Evolutionary conservation across 2,888 invertebrate species (phyloP), one percentile per base, ranked within the genome.

Genomic region (Caenorhabditis virilis): DNA sequence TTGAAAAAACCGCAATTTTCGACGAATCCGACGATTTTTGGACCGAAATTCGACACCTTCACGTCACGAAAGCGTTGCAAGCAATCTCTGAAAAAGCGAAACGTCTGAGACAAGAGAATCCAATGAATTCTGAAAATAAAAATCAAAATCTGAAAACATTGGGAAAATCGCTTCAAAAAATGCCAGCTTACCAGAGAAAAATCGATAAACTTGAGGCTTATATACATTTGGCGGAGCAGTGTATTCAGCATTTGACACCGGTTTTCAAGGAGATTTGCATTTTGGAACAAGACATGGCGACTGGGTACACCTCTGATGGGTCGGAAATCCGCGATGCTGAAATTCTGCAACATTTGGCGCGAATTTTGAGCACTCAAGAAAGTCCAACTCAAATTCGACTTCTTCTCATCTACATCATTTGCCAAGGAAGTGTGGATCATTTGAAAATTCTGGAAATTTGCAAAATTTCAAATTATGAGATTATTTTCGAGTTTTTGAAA

Each of bases 251-350:
- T 13, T 62, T 42, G 15, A 51, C 51, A 26, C 22, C 33, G 1
- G 30, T 20, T 1, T 26, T 62, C 3, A 46, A 56, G 9, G 42
- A 62, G 27, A 48, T 62, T 16, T 36, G 50, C 22, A n/a, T 46
- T 25, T 30, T 62, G 15, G 61, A 62, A 26, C 61, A 62, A 27
- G 61, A 62, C 25, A 55, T 62, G 55, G 51, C 56, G 13, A 42
- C 51, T n/a, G 61, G 52, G 30, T 48, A 51, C 26, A 48, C 56
- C 6, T 38, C 51, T 15, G 56, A 56, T 30, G 47, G 47, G 6
- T 25, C 11, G n/a, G 36, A 23, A 20, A 16, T 62, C 2, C 48
- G 45, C 9, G 61, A 62, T 33, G 35, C 42, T 0, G 42, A 27
- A 13, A 38, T 56, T 1, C 33, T 62, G 15, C 20, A 4, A 26